These are phyloP conservation scores for Drosophila mauritiana DNA, from an alignment of 1,140 invertebrate species.

Conservation along the genomic window DNA sequence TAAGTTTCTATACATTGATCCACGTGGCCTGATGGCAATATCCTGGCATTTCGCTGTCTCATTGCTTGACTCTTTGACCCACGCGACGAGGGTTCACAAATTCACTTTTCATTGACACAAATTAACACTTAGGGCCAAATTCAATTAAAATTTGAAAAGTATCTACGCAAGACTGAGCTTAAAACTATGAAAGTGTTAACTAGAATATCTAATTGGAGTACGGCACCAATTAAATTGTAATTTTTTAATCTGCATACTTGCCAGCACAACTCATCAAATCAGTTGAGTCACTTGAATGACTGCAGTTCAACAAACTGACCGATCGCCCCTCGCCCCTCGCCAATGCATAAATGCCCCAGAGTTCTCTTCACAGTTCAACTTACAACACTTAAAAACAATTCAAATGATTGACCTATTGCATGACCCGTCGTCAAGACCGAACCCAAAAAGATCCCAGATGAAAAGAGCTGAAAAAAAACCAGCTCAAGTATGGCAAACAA, in stretches of 20 bases:
- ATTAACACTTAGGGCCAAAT: not conserved
- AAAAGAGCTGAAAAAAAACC: constrained; percentile 9
- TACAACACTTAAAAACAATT: constrained; percentile 80
- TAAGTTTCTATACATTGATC: not conserved
- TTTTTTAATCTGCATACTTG: not conserved
- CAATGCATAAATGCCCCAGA: not conserved
- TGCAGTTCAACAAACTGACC: constrained; percentile 41
- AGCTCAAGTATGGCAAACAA: constrained; percentile 23
- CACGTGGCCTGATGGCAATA: constrained; percentile 35
- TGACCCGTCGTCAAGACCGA: constrained; percentile 54
- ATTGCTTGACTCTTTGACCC: constrained; percentile 22
- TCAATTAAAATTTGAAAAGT: not conserved
- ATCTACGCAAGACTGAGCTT: not conserved
- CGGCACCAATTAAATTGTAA: not conserved
- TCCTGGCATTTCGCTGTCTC: constrained; percentile 13
- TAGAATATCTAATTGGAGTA: not conserved
- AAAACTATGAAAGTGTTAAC: not conserved
- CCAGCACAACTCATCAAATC: not conserved
- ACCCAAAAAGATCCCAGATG: constrained; percentile 32
- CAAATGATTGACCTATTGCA: constrained; percentile 78
- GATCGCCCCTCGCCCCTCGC: not conserved
- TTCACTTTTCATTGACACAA: constrained; percentile 15
- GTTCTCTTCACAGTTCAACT: constrained; percentile 45
- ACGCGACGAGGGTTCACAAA: not conserved
- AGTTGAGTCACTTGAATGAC: constrained; percentile 8